Evolutionary conservation across 2,797 vertebrate genomes (phyloP).

Genomic region (Catharus ustulatus): DNA sequence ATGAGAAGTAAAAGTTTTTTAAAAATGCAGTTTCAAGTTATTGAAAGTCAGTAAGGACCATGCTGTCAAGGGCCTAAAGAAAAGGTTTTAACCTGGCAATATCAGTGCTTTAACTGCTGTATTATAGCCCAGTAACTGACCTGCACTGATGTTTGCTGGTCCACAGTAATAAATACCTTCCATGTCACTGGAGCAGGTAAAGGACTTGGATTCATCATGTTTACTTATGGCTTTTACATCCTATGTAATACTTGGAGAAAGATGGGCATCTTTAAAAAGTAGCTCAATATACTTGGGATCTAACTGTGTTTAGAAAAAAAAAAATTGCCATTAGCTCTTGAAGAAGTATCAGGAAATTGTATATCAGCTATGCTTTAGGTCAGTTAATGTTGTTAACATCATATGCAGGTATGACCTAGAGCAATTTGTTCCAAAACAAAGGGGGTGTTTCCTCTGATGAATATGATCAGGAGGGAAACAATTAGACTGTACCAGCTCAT

Average conservation of each 20-base stretch:
- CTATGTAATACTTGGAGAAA: neutral
- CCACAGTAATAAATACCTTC: neutral
- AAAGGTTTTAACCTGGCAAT: neutral
- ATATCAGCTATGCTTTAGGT: neutral
- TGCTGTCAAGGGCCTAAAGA: neutral
- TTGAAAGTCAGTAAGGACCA: neutral
- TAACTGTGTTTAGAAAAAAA: neutral
- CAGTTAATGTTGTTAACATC: neutral
- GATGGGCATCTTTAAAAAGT: neutral
- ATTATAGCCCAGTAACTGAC: neutral
- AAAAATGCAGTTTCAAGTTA: neutral
- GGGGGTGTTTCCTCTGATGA: neutral
- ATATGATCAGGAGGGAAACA: neutral
- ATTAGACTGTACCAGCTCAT: rapidly evolving
- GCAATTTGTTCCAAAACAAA: neutral
- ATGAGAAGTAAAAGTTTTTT: neutral
- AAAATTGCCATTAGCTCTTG: neutral
- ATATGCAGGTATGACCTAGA: neutral
- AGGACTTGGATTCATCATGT: neutral
- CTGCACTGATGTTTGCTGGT: neutral
- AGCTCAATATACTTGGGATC: neutral
- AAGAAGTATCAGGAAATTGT: neutral
- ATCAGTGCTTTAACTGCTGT: neutral
- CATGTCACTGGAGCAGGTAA: neutral
- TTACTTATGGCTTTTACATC: neutral